A percentile compares a stretch with the other conserved stretches of the same genome.
These are phyloP conservation scores for Baronia brevicornis DNA, from an alignment of 2,888 invertebrate species.

Conservation along the genomic window DNA sequence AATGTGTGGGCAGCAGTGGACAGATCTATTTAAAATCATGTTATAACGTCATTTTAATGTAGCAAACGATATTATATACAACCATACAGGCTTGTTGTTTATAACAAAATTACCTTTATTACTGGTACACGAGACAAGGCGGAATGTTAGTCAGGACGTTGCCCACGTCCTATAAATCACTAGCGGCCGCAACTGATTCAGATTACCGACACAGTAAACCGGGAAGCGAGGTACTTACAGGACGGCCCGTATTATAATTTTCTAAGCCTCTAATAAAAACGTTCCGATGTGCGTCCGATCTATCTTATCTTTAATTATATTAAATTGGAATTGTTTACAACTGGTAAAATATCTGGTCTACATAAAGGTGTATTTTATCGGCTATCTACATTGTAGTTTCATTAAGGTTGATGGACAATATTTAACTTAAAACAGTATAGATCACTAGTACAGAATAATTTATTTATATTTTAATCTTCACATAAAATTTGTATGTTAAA, in stretches of 20 bases:
- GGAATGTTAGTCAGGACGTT: constrained; percentile 42
- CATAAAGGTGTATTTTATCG: too few species aligned
- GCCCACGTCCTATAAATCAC: constrained; percentile 64
- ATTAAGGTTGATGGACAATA: too few species aligned
- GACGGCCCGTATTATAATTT: constrained; percentile 17
- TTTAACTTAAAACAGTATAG: too few species aligned
- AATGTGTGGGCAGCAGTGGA: too few species aligned
- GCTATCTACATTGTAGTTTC: too few species aligned
- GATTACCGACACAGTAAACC: constrained; percentile 47
- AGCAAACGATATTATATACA: constrained; percentile 8
- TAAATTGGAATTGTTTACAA: too few species aligned
- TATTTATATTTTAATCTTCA: too few species aligned
- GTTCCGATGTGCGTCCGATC: constrained; percentile 10
- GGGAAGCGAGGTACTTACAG: constrained; percentile 26
- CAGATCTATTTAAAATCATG: constrained; percentile 8
- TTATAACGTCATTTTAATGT: constrained; percentile 8
- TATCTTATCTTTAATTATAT: constrained; percentile 12
- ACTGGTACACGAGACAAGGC: constrained; percentile 43
- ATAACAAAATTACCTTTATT: constrained; percentile 59
- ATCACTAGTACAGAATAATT: too few species aligned
- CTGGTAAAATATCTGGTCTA: too few species aligned
- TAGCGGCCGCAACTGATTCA: constrained; percentile 60
- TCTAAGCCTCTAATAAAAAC: constrained; percentile 14
- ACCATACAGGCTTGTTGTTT: constrained; percentile 21
- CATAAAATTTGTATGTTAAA: too few species aligned